Evolutionary conservation across 2,113 vertebrate genomes (phyloP), one percentile per base, ranked within the genome.

Genomic region (Phalacrocorax pelagicus): DNA sequence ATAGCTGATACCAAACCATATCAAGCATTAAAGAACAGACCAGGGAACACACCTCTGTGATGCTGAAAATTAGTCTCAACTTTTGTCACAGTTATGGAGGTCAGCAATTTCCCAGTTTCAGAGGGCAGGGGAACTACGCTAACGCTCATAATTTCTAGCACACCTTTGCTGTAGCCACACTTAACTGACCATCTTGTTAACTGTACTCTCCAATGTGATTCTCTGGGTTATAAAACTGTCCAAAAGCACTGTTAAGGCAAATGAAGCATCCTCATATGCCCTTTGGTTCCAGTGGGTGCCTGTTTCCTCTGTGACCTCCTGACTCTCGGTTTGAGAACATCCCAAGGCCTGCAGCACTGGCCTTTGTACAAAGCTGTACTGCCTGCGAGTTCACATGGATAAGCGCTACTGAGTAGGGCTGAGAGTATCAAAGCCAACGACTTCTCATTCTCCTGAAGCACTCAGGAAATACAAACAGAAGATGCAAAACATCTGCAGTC

Each of bases 221-320:
- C 34, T 72, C 72, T 66, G 63, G 23, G 32, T 73, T 80, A 88
- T 94, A 83, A 92, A 96, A 70, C 62, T 54, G 42, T 57, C 49
- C 75, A 57, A 90, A 86, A 62, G 51, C 9, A 26, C 49, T 36
- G 3, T 11, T 19, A 36, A 83, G 26, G 58, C 51, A 73, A 70
- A 88, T 55, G 16, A 94, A 88, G 36, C 58, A 70, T 54, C 54
- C 30, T 94, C 26, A 5, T 12, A 18, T 18, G 16, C 12, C 12
- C 34, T 70, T 57, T 49, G 61, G 22, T 62, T 88, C 26, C 71
- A 69, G 19, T 12, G 19, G 14, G 21, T 70, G 22, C 32, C 63
- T 26, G 10, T 46, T 88, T 51, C 57, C 62, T 32, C 44, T 7
- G 57, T 69, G 74, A 57, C 54, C 65, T 90, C 70, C n/a, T 2